phyloP scores from a whole-genome alignment of 2,797 vertebrate species.

The Ctenosaura bakeri region DNA sequence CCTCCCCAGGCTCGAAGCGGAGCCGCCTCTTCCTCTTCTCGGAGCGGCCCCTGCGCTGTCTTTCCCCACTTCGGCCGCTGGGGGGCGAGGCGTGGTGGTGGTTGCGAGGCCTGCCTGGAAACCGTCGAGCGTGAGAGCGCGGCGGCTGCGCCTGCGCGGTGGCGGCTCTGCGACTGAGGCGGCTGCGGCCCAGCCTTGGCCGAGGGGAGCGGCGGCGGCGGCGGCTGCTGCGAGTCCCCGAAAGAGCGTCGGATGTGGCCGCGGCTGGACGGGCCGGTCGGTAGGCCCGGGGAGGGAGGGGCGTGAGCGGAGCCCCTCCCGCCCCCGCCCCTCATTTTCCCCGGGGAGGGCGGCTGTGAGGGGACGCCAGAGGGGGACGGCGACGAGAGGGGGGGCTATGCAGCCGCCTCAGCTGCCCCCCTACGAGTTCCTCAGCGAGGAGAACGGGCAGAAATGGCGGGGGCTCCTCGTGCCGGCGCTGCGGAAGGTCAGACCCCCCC shows the following conservation, averaged over 20 bases:
- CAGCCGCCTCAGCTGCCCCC: slow-evolving; percentile 90
- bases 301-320: slow-evolving; percentile 25
- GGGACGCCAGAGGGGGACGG: slow-evolving; percentile 52
- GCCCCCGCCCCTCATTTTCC: slow-evolving; percentile 36
- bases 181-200: slow-evolving; percentile 56
- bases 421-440: slow-evolving; percentile 96
- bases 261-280: slow-evolving; percentile 39
- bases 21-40: background rate
- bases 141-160: slow-evolving; percentile 50
- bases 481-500: slow-evolving; percentile 86
- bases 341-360: slow-evolving; percentile 61
- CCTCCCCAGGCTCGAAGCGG: background rate
- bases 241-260: slow-evolving; percentile 21
- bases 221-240: slow-evolving; percentile 46
- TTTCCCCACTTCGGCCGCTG: background rate
- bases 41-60: background rate
- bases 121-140: too few relatives aligned
- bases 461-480: slow-evolving; percentile 95
- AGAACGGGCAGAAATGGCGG: slow-evolving; percentile 96
- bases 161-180: slow-evolving; percentile 55
- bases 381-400: slow-evolving; percentile 81
- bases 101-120: too few relatives aligned
- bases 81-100: background rate
- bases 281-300: slow-evolving; percentile 50
- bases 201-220: slow-evolving; percentile 38